These are phyloP conservation scores for Solea senegalensis DNA, from an alignment of 2,113 vertebrate genomes.

Conservation along the genomic window DNA sequence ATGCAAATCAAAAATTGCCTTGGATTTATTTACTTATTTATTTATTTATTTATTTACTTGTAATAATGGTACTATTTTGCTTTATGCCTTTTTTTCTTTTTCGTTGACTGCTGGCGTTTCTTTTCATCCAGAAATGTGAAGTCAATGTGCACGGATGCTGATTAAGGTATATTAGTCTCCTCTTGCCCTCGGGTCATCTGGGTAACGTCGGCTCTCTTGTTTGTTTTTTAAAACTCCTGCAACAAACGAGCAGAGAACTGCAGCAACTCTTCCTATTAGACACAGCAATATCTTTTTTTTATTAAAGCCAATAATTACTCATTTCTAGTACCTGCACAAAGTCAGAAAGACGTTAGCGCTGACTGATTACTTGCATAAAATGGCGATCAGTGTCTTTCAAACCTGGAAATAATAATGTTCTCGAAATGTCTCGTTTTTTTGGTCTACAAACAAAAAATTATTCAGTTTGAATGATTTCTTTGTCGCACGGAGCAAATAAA, in stretches of 20 bases:
- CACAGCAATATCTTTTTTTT: too few relatives aligned
- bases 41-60: background rate
- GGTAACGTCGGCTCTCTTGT: background rate
- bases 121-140: background rate
- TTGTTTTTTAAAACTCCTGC: too few relatives aligned
- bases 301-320: too few relatives aligned
- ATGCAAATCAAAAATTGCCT: background rate
- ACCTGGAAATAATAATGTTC: too few relatives aligned
- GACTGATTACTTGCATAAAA: too few relatives aligned
- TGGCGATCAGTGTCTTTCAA: too few relatives aligned
- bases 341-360: too few relatives aligned
- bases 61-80: background rate
- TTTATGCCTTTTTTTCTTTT: background rate
- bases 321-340: too few relatives aligned
- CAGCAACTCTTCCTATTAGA: background rate
- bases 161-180: background rate
- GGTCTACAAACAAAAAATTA: too few relatives aligned
- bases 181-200: background rate
- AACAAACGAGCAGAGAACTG: background rate
- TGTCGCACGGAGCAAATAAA: too few relatives aligned
- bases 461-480: too few relatives aligned
- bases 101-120: background rate
- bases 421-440: too few relatives aligned
- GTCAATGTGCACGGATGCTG: background rate
- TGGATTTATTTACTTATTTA: background rate